Percentiles rank a stretch among this genome's conserved stretches.
Evolutionary conservation across 2,113 vertebrate species (phyloP).

Genomic region (Pungitius pungitius): DNA sequence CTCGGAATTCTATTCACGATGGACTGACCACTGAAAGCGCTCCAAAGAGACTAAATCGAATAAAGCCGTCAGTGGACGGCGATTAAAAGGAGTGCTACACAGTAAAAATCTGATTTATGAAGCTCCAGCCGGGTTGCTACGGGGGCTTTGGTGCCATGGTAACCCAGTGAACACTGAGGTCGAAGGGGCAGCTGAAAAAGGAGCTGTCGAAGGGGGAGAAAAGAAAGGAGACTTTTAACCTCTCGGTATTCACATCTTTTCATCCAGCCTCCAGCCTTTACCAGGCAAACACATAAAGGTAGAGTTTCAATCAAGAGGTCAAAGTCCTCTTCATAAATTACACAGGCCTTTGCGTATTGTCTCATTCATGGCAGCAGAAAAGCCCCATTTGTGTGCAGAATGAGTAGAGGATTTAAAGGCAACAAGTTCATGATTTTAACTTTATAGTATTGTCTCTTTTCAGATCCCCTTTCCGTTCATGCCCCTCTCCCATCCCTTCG

Average conservation of each 20-base stretch:
- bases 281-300: conserved; percentile 43
- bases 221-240: conserved; percentile 72
- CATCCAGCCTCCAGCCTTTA: conserved; percentile 53
- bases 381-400: conserved; percentile 8
- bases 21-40: conserved; percentile 62
- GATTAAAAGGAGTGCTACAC: conserved; percentile 74
- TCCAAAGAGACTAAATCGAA: conserved; percentile 69
- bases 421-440: conserved; percentile 57
- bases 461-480: neutral
- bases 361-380: conserved; percentile 26
- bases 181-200: conserved; percentile 52
- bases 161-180: conserved; percentile 70
- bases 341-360: conserved; percentile 11
- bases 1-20: conserved; percentile 59
- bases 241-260: conserved; percentile 67
- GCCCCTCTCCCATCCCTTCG: conserved; percentile 9
- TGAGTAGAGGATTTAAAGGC: conserved; percentile 45
- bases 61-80: conserved; percentile 68
- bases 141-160: conserved; percentile 73
- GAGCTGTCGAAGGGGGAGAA: conserved; percentile 35
- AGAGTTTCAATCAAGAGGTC: conserved; percentile 65
- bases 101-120: conserved; percentile 77
- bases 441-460: conserved; percentile 10
- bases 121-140: conserved; percentile 59
- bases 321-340: conserved; percentile 71